Conservation (phyloP, 1,140 invertebrate species). For the Cotesia typhae region DNA sequence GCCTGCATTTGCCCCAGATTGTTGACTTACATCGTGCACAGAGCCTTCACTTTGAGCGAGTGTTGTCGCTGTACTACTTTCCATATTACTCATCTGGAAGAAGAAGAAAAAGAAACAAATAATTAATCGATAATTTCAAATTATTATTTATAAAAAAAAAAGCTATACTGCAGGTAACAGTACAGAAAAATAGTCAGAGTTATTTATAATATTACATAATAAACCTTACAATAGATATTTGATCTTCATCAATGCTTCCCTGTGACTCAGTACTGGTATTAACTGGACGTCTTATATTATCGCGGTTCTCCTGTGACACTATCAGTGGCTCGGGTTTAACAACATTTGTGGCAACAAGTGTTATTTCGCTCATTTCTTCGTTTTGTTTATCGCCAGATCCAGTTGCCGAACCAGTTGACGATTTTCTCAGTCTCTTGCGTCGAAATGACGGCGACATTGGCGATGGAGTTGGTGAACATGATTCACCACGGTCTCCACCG, state of each 20-base stretch:
- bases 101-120: slow-evolving; percentile 26
- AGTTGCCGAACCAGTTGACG: slow-evolving; percentile 74
- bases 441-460: slow-evolving; percentile 59
- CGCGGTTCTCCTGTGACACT: slow-evolving; percentile 52
- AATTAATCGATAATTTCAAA: not conserved
- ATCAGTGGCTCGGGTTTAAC: slow-evolving; percentile 65
- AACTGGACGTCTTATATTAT: slow-evolving; percentile 53
- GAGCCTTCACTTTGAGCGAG: slow-evolving; percentile 58
- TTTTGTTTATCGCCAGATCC: slow-evolving; percentile 69
- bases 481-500: slow-evolving; percentile 57
- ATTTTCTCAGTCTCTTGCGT: slow-evolving; percentile 76
- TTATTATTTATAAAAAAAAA: slow-evolving; percentile 14
- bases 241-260: slow-evolving; percentile 65
- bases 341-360: slow-evolving; percentile 64
- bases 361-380: slow-evolving; percentile 63
- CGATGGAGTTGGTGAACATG: slow-evolving; percentile 59
- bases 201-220: slow-evolving; percentile 13
- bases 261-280: slow-evolving; percentile 63
- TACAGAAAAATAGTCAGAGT: not conserved
- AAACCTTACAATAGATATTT: slow-evolving; percentile 60
- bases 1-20: slow-evolving; percentile 51
- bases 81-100: slow-evolving; percentile 61
- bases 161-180: not conserved
- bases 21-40: slow-evolving; percentile 59
- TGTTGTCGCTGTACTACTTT: slow-evolving; percentile 56